Evolutionary conservation across 2,888 invertebrate species (phyloP), one percentile per base, ranked within the genome.

Genomic region (Caenorhabditis uteleia): DNA sequence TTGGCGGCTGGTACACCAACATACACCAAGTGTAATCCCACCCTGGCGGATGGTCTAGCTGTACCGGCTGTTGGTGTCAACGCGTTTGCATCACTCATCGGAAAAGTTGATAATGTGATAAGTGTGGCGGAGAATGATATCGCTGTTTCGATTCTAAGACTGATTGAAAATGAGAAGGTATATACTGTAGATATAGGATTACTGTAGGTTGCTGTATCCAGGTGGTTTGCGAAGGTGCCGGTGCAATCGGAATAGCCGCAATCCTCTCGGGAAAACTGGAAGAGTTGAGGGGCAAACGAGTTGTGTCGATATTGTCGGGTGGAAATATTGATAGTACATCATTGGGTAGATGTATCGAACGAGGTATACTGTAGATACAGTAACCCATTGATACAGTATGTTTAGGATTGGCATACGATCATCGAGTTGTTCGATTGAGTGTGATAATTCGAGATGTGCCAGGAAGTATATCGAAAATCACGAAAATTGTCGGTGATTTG

Each of bases 181-280:
- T 7, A 23, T 20, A 21, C n/a, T 43, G 8, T 7, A 34, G 5
- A 5, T 34, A 38, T 23, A n/a, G 23, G 6, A 16, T 20, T 40
- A 5, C 12, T 29, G 8, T 25, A 4, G 16, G 18, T 18, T 34
- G 34, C 36, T 1, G 21, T 18, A 31, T 46, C 16, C 55, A 93
- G 84, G 90, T 90, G 77, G 91, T 93, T 16, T 91, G 92, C 27
- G 93, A 93, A 84, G 93, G 93, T 0, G 92, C 91, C 1, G 93
- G 92, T 0, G 93, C 92, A 0, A 88, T 89, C 2, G 90, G 90
- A 0, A 85, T 93, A 7, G 93, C 92, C 0, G 92, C 92, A 27
- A 89, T 93, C 75, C 86, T 93, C 77, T 89, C 90, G 0, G 91
- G 91, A 1, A 87, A 89, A 48, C 85, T 92, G 47, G 44, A 54